Evolutionary conservation across 2,797 vertebrate species (phyloP).

Genomic region (Parauchenoglanis punctatus): DNA sequence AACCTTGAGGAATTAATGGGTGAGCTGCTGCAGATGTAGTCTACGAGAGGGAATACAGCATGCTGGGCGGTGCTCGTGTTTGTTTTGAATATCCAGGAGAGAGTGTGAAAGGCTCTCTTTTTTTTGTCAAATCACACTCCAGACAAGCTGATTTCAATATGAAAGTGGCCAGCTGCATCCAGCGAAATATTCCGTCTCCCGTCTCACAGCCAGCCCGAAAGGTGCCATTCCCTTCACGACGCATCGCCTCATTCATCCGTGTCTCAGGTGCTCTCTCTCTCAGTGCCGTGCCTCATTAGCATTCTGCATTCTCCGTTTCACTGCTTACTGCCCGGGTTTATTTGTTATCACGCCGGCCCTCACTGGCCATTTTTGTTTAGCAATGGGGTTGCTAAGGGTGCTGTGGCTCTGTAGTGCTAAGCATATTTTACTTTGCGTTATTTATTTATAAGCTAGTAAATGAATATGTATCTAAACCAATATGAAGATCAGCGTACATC

Average conservation of each 20-base stretch:
- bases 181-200: slow-evolving; percentile 38
- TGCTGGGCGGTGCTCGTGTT: slow-evolving; percentile 28
- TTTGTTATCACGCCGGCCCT: slow-evolving; percentile 17
- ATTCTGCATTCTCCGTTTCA: slow-evolving; percentile 43
- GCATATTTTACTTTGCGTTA: background rate
- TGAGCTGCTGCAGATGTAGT: background rate
- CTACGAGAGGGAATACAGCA: background rate
- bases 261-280: slow-evolving; percentile 30
- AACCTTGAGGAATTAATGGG: slow-evolving; percentile 20
- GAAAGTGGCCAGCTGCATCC: slow-evolving; percentile 59
- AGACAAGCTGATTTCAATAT: slow-evolving; percentile 57
- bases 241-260: slow-evolving; percentile 43
- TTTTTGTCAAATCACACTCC: slow-evolving; percentile 36
- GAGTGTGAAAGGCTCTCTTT: slow-evolving; percentile 37
- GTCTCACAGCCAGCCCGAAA: slow-evolving; percentile 42
- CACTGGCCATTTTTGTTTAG: background rate
- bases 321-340: background rate
- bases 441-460: background rate
- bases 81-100: slow-evolving; percentile 34
- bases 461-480: background rate
- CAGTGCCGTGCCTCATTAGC: slow-evolving; percentile 41
- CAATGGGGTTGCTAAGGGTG: background rate
- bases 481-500: background rate
- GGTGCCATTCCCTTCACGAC: slow-evolving; percentile 35
- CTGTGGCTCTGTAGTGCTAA: background rate